Conservation (phyloP, 2,797 vertebrate species). For the Moxostoma hubbsi region DNA sequence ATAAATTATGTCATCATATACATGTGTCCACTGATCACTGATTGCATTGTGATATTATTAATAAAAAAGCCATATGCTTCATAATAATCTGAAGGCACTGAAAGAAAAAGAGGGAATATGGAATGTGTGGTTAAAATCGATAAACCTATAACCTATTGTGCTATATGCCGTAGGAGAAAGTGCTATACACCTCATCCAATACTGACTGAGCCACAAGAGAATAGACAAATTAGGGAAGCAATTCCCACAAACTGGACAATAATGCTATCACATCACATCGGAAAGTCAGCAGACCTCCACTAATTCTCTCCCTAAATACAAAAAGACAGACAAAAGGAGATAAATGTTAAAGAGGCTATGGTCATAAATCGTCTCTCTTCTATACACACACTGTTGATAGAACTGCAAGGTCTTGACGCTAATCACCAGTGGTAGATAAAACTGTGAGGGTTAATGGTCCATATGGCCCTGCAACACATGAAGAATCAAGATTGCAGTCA, state of each 20-base stretch:
- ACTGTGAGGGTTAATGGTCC: slow-evolving; percentile 63
- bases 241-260: slow-evolving; percentile 40
- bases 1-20: not conserved
- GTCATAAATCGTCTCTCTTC: slow-evolving; percentile 37
- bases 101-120: not conserved
- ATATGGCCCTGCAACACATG: slow-evolving; percentile 55
- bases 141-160: slow-evolving; percentile 27
- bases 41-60: not conserved
- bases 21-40: not conserved
- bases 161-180: slow-evolving; percentile 3
- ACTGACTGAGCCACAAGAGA: slow-evolving; percentile 24
- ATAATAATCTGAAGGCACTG: not conserved
- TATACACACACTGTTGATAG: slow-evolving; percentile 25
- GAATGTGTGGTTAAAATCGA: slow-evolving; percentile 4
- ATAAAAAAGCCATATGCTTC: not conserved
- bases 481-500: slow-evolving; percentile 61
- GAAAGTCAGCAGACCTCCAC: slow-evolving; percentile 46
- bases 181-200: slow-evolving; percentile 24
- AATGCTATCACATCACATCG: slow-evolving; percentile 47
- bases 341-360: slow-evolving; percentile 42
- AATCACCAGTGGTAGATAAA: slow-evolving; percentile 62
- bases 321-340: slow-evolving; percentile 51
- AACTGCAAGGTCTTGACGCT: slow-evolving; percentile 48
- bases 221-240: slow-evolving; percentile 40
- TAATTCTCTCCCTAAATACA: slow-evolving; percentile 41